Percentiles rank a stretch among this genome's conserved stretches.
These are phyloP conservation scores for Drosophila quadrilineata DNA, from an alignment of 1,140 invertebrate species.

Conservation along the genomic window DNA sequence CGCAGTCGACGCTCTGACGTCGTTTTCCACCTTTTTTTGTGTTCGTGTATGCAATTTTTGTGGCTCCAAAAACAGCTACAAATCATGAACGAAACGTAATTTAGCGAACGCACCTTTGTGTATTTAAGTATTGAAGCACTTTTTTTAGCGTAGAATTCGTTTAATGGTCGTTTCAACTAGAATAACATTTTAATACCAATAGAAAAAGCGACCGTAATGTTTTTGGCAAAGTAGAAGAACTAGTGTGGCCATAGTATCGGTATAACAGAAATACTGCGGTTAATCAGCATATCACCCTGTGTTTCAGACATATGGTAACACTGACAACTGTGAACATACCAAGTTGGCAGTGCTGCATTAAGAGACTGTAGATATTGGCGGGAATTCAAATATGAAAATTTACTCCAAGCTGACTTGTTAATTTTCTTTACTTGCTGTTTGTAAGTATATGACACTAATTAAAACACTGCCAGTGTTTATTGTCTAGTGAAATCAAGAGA, in stretches of 20 bases:
- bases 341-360: too few species aligned
- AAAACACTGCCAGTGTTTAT: slow-evolving; percentile 35
- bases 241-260: too few species aligned
- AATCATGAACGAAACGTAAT: neutral
- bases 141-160: too few species aligned
- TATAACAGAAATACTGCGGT: too few species aligned
- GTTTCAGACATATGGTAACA: too few species aligned
- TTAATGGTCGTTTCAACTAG: slow-evolving; percentile 35
- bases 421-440: neutral
- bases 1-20: slow-evolving; percentile 29
- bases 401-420: too few species aligned
- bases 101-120: slow-evolving; percentile 42
- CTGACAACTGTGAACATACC: too few species aligned
- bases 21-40: slow-evolving; percentile 33
- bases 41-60: slow-evolving; percentile 30
- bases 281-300: too few species aligned
- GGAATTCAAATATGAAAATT: too few species aligned
- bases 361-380: too few species aligned
- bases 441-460: slow-evolving; percentile 21
- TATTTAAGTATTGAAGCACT: slow-evolving; percentile 16
- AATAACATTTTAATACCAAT: slow-evolving; percentile 50
- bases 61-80: neutral
- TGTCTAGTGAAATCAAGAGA: slow-evolving; percentile 58
- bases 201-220: slow-evolving; percentile 63
- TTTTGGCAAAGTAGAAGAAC: slow-evolving; percentile 39